Base-by-base conservation (phyloP, 1,140 invertebrate genomes). In the Hyphantria cunea region DNA sequence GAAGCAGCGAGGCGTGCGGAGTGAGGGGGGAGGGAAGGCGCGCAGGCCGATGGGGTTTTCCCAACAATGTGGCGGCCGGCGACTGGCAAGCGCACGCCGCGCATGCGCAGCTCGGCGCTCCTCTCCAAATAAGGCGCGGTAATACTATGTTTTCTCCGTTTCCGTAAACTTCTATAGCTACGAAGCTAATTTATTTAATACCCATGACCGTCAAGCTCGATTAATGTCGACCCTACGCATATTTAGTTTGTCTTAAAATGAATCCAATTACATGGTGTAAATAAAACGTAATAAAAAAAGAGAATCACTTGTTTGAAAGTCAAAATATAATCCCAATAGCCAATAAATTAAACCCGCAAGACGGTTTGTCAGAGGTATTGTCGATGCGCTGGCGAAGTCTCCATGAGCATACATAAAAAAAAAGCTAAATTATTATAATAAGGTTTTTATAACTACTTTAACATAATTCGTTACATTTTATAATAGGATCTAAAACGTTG, bases 41-140 rank as follows among this genome's bases (percentile, higher is more conserved):
- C 54, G 68, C 50, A 55, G 53, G 17, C 37, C 58, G 70, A 63
- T 84, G 80, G 83, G 85, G 83, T 83, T 86, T 88, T 88, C 80
- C 85, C 81, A 86, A 68, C 68, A 61, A 84, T 87, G 78, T 74
- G 82, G 70, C 76, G 59, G n/a, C n/a, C n/a, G n/a, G n/a, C n/a
- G n/a, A 61, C 48, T 39, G 59, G 59, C 49, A 13, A 44, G 34
- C 53, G 68, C 65, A 31, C 48, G 65, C 55, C 37, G 37, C 58
- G 68, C 65, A 31, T 42, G 65, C 55, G 60, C 52, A 49, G 50
- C 52, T 49, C 50, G 12, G 37, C 70, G 42, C 58, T 64, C 58
- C 56, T 53, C 66, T 51, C 65, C 71, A 65, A 68, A 68, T 65
- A 72, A 62, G 65, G 71, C 50, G 54, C 45, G 55, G 33, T 13